Conservation (phyloP, 2,113 vertebrate species). For the Trichomycterus rosablanca region DNA sequence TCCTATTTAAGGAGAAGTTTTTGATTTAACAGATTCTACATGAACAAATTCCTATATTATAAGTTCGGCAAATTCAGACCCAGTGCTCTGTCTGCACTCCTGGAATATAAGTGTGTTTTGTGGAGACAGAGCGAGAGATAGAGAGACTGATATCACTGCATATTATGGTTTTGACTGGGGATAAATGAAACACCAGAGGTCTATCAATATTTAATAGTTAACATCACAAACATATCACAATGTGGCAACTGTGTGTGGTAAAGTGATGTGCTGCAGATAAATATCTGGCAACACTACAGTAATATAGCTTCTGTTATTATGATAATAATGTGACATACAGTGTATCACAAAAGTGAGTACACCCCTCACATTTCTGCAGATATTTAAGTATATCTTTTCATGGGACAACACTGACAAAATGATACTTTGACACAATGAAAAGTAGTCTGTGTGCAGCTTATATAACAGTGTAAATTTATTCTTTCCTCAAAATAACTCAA, state of each 20-base stretch:
- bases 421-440: too few species aligned
- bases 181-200: conserved; percentile 70
- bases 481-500: too few species aligned
- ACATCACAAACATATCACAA: conserved; percentile 61
- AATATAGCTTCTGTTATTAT: conserved; percentile 5
- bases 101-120: conserved; percentile 47
- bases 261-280: conserved; percentile 49
- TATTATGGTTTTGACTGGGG: conserved; percentile 56
- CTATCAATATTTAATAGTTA: conserved; percentile 77
- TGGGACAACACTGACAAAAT: too few species aligned
- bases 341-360: too few species aligned
- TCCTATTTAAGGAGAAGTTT: conserved; percentile 29
- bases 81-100: conserved; percentile 50
- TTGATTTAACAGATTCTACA: conserved; percentile 45
- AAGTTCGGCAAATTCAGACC: conserved; percentile 43
- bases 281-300: conserved; percentile 27
- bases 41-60: conserved; percentile 48
- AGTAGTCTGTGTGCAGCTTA: too few species aligned
- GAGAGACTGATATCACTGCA: conserved; percentile 56
- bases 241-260: conserved; percentile 58
- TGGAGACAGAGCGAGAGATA: conserved; percentile 44
- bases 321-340: neutral
- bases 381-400: too few species aligned
- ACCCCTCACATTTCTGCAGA: too few species aligned
- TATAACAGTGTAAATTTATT: too few species aligned